Evolutionary conservation across 2,113 vertebrate species (phyloP).

Genomic region (Dunckerocampus dactyliophorus): DNA sequence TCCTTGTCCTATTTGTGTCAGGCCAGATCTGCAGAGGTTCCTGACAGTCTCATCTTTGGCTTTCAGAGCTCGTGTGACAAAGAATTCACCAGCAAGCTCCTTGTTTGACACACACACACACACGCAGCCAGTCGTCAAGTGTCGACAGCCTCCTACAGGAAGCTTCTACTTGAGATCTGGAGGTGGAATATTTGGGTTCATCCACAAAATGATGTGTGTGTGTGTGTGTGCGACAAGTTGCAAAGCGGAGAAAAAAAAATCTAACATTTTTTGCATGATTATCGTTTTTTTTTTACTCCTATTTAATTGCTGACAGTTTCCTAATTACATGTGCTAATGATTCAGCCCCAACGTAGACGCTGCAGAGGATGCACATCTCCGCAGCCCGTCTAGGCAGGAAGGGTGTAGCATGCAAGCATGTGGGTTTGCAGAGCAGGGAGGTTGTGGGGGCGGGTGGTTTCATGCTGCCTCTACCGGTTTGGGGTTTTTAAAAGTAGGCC

Average conservation of each 20-base stretch:
- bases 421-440: slow-evolving; percentile 10
- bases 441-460: slow-evolving; percentile 13
- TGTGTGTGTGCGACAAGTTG: neutral
- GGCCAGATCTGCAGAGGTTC: neutral
- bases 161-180: neutral
- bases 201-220: neutral
- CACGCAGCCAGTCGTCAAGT: neutral
- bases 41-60: neutral
- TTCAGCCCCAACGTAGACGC: slow-evolving; percentile 29
- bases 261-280: slow-evolving; percentile 4
- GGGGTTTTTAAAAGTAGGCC: slow-evolving; percentile 63
- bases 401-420: neutral
- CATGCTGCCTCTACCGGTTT: slow-evolving; percentile 45
- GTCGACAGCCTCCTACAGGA: slow-evolving; percentile 4
- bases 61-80: neutral
- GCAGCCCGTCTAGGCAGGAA: slow-evolving; percentile 9
- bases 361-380: slow-evolving; percentile 5
- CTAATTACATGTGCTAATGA: slow-evolving; percentile 35
- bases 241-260: no score
- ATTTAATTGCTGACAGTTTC: slow-evolving; percentile 19
- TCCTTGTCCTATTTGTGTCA: slow-evolving; percentile 6
- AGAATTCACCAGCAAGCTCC: neutral
- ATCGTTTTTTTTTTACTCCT: slow-evolving; percentile 8
- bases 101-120: neutral
- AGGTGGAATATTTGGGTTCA: slow-evolving; percentile 2